Base-by-base conservation (phyloP, 2,113 vertebrate species). In the Xiphophorus hellerii region DNA sequence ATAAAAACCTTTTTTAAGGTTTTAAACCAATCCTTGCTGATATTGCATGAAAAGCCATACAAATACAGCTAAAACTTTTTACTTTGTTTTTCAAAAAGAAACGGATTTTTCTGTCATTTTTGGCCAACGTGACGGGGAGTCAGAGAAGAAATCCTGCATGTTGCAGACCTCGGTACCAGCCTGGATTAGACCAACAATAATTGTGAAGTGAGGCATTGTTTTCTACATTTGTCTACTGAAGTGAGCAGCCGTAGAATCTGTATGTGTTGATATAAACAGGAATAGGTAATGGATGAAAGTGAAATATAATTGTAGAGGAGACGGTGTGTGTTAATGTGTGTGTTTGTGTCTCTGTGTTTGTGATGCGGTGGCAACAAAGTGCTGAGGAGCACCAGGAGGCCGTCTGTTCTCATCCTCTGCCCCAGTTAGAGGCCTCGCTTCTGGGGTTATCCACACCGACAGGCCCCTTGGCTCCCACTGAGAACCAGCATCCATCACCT, bases 391-490 rank as follows among this genome's bases (percentile, higher is more conserved):
- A 74, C 66, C 85, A 67, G 89, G 91, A 83, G 84, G 86, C 71
- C 48, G 84, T 91, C 92, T 25, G 60, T 66, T 89, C 88, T 85
- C 80, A 86, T 92, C 73, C 86, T 74, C 79, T 0, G 27, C 70
- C 84, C 83, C 69, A 76, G 77, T 20, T 27, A 84, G 80, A 83
- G 75, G 76, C 75, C 83, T 84, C 54, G 0, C 13, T 63, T 84
- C 35, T 75, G 78, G 78, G 74, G 80, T 91, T 86, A 93, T 93
- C 83, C 51, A 82, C 87, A 87, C 83, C 67, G 93, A 92, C 91
- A 91, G 78, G 77, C 65, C 54, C 71, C 60, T 58, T 54, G 62
- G 82, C 80, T 77, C 84, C 89, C 77, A 81, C 89, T 88, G 90
- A 90, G 87, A 89, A 37, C 77, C 27, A 61, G 76, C 29, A 4